Base-by-base conservation (phyloP, 2,797 vertebrate species). In the Ficedula albicollis region DNA sequence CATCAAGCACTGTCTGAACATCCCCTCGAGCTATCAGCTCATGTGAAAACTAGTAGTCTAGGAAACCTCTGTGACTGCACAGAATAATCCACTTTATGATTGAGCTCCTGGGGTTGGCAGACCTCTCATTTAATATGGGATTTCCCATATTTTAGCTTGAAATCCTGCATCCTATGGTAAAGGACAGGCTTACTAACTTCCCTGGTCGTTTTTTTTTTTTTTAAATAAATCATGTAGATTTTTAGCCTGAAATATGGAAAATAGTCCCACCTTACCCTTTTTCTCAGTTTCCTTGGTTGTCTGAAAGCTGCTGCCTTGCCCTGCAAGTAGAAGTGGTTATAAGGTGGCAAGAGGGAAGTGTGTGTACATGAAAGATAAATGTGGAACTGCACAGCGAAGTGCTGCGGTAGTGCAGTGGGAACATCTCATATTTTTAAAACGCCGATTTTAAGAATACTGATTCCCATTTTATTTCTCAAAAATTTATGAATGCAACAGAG, bases 31-130 rank as follows among this genome's bases (percentile, higher is more conserved):
- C 63, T 67, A 93, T 48, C 68, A 74, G 72, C 74, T 95, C 67
- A 79, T 89, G 77, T 91, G 90, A 94, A 95, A 95, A 91, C 0
- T 39, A 90, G 63, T 90, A 90, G 77, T 79, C 86, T 90, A 90
- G 88, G 90, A 95, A 96, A 89, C 60, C 77, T 89, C 49, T 90
- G 44, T 78, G 84, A 69, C 80, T 88, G 62, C 36, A 75, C 22
- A 59, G 51, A 84, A 44, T 76, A 90, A 88, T 79, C 46, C 15
- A 15, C 66, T 86, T 91, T 44, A 88, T 60, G 84, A 36, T 25
- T 77, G 52, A 90, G 25, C 20, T 92, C 43, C 36, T 68, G 78
- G 13, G 20, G 30, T 52, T 81, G 73, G 7, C 56, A 93, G 79
- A 34, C 54, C 85, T 64, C 54, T 91, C 43, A 10, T 84, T 84